Percentiles rank a stretch among this genome's conserved stretches.
These are phyloP conservation scores for Microcebus jonahi DNA, from an alignment of 2,113 vertebrate species.

Conservation along the genomic window DNA sequence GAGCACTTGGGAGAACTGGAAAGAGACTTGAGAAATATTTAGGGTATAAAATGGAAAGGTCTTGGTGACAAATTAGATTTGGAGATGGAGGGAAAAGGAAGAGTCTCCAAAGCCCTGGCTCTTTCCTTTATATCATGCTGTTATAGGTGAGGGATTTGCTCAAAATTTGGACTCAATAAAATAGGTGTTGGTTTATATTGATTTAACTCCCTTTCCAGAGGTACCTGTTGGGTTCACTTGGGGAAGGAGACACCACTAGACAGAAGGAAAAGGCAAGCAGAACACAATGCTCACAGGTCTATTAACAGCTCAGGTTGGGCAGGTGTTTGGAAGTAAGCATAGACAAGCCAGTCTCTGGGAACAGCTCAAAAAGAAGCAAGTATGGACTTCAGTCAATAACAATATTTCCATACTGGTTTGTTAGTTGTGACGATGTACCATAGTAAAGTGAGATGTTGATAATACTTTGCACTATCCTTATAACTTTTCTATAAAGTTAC, in stretches of 20 bases:
- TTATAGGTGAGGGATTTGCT: neutral
- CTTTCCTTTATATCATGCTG: neutral
- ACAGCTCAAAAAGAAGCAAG: neutral
- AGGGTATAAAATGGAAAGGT: neutral
- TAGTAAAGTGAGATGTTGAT: neutral
- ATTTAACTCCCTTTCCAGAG: neutral
- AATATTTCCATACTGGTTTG: neutral
- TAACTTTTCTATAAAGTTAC: neutral
- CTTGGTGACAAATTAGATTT: neutral
- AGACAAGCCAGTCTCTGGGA: neutral
- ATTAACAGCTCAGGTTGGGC: neutral
- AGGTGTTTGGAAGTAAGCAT: neutral
- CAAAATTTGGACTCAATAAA: neutral
- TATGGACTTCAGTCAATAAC: neutral
- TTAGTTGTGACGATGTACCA: neutral
- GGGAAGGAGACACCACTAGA: neutral
- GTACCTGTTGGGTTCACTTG: too few species aligned
- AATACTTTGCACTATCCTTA: neutral
- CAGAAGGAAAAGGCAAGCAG: neutral
- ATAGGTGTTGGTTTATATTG: neutral
- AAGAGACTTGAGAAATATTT: neutral
- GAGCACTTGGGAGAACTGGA: neutral
- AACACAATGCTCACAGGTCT: neutral
- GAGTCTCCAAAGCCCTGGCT: neutral
- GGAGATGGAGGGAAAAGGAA: neutral